Evolutionary conservation across 1,140 invertebrate species (phyloP), one percentile per base, ranked within the genome.

Genomic region (Brachionus asplanchnoidis): DNA sequence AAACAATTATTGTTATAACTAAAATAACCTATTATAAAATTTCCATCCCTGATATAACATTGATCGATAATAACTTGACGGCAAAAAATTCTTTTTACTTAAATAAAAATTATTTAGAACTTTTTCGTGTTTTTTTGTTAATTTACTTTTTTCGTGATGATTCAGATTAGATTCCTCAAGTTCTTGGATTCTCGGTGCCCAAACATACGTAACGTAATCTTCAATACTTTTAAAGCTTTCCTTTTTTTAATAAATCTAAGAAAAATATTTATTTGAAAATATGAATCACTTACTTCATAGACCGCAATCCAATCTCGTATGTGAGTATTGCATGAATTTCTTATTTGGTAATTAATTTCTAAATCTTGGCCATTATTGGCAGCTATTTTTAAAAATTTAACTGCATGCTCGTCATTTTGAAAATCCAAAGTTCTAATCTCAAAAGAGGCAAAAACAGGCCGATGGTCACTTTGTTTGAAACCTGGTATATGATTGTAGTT

Each of bases 401-500:
- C 79, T 23, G 9, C 17, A 20, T 26, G 79, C 8, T 20, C 20
- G 9, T 36, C n/a, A 26, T 7, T 65, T 17, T 82, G 26, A 12
- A 53, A 82, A 17, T 65, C 32, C 12, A 60, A 65, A 65, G 79
- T 40, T 12, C n/a, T 68, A n/a, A 68, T 40, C 53, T 82, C 17
- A 82, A 65, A 82, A 40, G n/a, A 46, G 2, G 50, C 79, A 14
- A 36, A 82, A 11, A 82, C 79, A 6, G 79, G 79, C 14, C 53
- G 20, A 42, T 82, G 79, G 17, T 82, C 79, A 68, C 79, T 82
- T 82, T 82, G 79, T 65, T 66, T 82, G 6, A 82, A 44, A 44
- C 11, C 36, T 8, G 53, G 28, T 36, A 82, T 68, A 65, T 28
- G 20, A 60, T 82, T 46, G 53, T 82, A 82, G 1, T 65, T 12